Conservation (phyloP, 2,113 vertebrate species). For the Lepisosteus oculatus region DNA sequence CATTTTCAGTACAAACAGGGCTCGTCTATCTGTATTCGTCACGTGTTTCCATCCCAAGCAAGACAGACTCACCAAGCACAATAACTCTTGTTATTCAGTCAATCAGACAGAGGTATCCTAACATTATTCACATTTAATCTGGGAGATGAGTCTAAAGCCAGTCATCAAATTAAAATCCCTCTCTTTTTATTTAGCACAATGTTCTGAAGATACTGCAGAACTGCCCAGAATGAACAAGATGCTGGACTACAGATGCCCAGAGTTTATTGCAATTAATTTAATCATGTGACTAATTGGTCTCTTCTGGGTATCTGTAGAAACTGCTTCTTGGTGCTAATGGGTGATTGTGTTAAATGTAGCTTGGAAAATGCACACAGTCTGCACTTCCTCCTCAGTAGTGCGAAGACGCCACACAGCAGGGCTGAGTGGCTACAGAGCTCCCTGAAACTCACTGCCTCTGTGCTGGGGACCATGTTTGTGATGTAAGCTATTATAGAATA, state of each 20-base stretch:
- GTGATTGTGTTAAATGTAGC: slow-evolving; percentile 81
- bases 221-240: not conserved
- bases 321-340: slow-evolving; percentile 75
- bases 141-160: not conserved
- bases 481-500: too few species aligned
- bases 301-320: slow-evolving; percentile 81
- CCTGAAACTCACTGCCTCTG: slow-evolving; percentile 59
- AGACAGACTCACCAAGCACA: too few species aligned
- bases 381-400: slow-evolving; percentile 59
- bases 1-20: too few species aligned
- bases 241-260: slow-evolving; percentile 50
- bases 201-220: not conserved
- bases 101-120: not conserved
- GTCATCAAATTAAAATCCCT: not conserved
- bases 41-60: too few species aligned
- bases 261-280: slow-evolving; percentile 81
- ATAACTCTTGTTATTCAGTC: too few species aligned
- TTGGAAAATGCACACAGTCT: slow-evolving; percentile 67
- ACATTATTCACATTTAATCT: not conserved
- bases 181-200: not conserved
- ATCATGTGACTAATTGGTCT: slow-evolving; percentile 83
- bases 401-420: slow-evolving; percentile 64
- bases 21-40: too few species aligned
- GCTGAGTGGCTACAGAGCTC: slow-evolving; percentile 47
- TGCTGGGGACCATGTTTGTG: too few species aligned